A percentile compares a stretch with the other conserved stretches of the same genome.
phyloP scores from a whole-genome alignment of 1,140 invertebrate genomes.

The Zaprionus tsacasi region DNA sequence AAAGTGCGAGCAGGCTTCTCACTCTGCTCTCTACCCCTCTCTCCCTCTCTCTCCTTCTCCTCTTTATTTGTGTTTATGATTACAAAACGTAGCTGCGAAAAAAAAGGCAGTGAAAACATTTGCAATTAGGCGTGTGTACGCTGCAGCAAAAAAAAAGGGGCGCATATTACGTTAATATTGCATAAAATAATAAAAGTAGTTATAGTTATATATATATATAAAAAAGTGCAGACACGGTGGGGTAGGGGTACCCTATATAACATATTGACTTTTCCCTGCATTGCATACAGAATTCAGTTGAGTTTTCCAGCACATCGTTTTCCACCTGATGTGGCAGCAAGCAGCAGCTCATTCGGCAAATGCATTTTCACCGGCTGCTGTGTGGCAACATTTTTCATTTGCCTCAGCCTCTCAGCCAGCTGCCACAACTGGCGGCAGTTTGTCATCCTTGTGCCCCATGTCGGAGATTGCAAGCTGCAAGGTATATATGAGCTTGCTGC shows the following conservation, averaged over 20 bases:
- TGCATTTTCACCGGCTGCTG: slow-evolving; percentile 54
- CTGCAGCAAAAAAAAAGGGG: slow-evolving; percentile 24
- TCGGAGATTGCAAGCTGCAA: background rate
- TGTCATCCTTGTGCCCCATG: slow-evolving; percentile 48
- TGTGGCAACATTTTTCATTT: slow-evolving; percentile 69
- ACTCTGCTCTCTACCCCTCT: background rate
- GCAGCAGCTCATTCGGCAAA: slow-evolving; percentile 61
- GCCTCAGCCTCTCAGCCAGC: slow-evolving; percentile 33
- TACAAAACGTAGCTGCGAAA: slow-evolving; percentile 1
- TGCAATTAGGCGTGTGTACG: slow-evolving; percentile 60
- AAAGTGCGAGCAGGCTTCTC: background rate
- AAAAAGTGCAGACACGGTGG: background rate
- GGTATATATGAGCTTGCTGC: slow-evolving; percentile 4
- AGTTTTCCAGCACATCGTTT: slow-evolving; percentile 34
- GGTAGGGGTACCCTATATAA: background rate
- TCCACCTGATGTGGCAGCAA: slow-evolving; percentile 58
- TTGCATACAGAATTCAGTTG: background rate
- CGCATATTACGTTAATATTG: slow-evolving; percentile 31
- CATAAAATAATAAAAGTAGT: slow-evolving; percentile 26
- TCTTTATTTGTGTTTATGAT: slow-evolving; percentile 18
- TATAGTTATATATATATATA: slow-evolving; percentile 22
- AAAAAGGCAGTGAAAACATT: slow-evolving; percentile 44
- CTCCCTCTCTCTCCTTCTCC: background rate
- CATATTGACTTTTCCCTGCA: slow-evolving; percentile 52
- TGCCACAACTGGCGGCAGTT: slow-evolving; percentile 62